Percentiles rank a stretch among this genome's conserved stretches.
phyloP scores from a whole-genome alignment of 2,113 vertebrate genomes.

The Machaerirhynchus nigripectus region DNA sequence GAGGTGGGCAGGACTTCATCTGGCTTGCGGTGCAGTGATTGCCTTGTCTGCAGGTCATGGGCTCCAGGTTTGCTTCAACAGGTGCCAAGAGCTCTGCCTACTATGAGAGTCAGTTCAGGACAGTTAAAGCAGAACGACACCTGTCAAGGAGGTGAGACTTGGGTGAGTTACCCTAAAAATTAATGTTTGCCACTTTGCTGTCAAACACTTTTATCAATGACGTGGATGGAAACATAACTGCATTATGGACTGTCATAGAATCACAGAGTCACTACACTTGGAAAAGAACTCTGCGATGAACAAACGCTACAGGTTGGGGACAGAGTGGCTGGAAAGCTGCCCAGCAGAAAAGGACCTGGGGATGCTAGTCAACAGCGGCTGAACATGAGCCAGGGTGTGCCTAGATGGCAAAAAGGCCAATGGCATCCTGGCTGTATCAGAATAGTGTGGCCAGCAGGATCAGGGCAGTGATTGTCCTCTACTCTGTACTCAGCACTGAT shows the following conservation, averaged over 20 bases:
- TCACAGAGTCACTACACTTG: background rate
- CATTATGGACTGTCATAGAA: background rate
- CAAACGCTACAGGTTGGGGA: rapidly evolving
- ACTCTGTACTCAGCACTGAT: background rate
- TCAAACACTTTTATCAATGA: background rate
- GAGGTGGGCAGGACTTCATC: background rate
- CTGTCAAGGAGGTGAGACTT: background rate
- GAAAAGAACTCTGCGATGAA: background rate
- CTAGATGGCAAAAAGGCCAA: background rate
- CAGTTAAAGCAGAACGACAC: background rate
- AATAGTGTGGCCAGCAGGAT: background rate
- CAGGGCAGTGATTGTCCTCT: background rate
- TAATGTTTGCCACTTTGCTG: background rate
- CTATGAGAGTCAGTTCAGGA: background rate
- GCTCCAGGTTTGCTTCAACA: background rate
- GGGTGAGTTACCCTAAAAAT: background rate
- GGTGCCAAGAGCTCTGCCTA: background rate
- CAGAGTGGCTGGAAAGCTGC: background rate
- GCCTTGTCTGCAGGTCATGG: too few relatives aligned
- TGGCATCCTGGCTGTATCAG: background rate
- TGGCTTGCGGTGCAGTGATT: background rate
- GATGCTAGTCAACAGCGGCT: rapidly evolving
- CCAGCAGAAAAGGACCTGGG: background rate
- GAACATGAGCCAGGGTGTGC: rapidly evolving
- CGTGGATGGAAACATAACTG: background rate